phyloP scores from a whole-genome alignment of 2,113 vertebrate genomes.

The Penelope pileata region DNA sequence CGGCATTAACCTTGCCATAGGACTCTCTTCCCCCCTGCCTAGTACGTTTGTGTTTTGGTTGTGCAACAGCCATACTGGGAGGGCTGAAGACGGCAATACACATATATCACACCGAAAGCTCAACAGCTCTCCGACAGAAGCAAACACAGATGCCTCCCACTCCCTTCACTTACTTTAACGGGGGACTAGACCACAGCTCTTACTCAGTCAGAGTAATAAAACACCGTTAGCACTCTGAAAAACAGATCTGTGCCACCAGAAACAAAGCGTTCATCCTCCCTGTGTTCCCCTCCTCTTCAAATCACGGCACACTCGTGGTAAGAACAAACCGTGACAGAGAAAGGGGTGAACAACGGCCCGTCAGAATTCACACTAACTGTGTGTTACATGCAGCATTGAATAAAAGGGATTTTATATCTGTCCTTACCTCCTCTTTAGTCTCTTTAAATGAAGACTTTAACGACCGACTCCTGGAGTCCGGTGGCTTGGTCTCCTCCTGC shows the following conservation, averaged over 20 bases:
- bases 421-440: conserved; percentile 88
- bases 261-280: background rate
- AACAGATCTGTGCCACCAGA: background rate
- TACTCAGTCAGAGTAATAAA: conserved; percentile 8
- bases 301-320: background rate
- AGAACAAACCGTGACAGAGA: background rate
- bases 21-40: background rate
- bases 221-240: background rate
- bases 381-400: background rate
- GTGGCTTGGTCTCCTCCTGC: conserved; percentile 81
- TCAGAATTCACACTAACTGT: background rate
- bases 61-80: background rate
- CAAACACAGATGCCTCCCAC: background rate
- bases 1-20: background rate
- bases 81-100: background rate
- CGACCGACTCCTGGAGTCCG: conserved; percentile 59
- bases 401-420: background rate
- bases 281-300: background rate
- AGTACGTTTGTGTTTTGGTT: background rate
- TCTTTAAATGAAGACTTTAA: conserved; percentile 86
- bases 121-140: background rate
- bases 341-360: background rate
- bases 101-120: background rate
- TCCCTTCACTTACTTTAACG: background rate
- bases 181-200: background rate